Conservation (phyloP, 2,797 vertebrate genomes). For the Mareca strepera region DNA sequence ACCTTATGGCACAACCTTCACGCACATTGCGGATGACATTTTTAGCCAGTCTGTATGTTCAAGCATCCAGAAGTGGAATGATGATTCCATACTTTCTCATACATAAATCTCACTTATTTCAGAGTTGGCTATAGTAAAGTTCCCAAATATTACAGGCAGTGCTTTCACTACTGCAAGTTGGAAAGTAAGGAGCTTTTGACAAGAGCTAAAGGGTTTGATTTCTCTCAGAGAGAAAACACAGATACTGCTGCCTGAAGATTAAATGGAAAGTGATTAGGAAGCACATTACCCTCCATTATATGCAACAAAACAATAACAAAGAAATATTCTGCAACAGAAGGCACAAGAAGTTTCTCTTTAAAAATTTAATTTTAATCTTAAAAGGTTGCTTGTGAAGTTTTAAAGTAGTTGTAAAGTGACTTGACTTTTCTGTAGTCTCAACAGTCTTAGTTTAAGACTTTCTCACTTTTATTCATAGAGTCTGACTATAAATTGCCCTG, state of each 20-base stretch:
- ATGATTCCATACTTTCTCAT: background rate
- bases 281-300: background rate
- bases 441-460: background rate
- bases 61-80: background rate
- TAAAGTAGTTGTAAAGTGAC: background rate
- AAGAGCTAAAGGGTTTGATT: background rate
- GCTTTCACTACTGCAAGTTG: background rate
- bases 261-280: background rate
- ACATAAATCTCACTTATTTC: background rate
- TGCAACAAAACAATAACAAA: background rate
- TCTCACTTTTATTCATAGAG: background rate
- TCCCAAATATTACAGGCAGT: background rate
- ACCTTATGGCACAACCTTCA: background rate
- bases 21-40: accelerated
- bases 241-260: background rate
- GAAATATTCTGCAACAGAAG: background rate
- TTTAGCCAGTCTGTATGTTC: accelerated
- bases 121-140: background rate
- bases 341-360: background rate
- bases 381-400: background rate
- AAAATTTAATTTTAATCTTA: background rate
- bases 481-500: background rate
- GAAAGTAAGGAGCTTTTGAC: background rate
- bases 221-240: background rate
- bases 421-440: background rate